phyloP scores from a whole-genome alignment of 2,113 vertebrate species.

The Pygoscelis adeliae region DNA sequence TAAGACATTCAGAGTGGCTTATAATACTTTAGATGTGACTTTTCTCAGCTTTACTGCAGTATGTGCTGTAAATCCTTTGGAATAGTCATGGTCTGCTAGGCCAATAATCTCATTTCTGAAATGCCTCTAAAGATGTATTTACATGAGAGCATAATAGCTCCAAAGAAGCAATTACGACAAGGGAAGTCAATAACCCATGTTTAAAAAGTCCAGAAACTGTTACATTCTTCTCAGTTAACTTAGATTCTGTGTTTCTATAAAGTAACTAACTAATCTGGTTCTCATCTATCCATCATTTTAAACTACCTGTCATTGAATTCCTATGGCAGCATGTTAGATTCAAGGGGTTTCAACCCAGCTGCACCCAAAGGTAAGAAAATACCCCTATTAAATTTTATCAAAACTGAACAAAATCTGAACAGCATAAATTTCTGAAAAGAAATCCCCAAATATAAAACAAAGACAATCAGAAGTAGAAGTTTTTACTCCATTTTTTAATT shows the following conservation, averaged over 20 bases:
- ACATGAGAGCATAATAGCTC: slow-evolving; percentile 16
- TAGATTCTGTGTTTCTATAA: background rate
- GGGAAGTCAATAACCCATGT: slow-evolving; percentile 11
- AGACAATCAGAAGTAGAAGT: background rate
- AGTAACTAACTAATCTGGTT: background rate
- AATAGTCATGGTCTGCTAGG: slow-evolving; percentile 7
- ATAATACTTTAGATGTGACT: background rate
- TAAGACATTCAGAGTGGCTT: background rate
- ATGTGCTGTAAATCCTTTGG: slow-evolving; percentile 13
- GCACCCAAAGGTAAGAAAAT: background rate
- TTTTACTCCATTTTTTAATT: background rate
- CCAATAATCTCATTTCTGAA: slow-evolving; percentile 56
- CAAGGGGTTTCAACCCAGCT: background rate
- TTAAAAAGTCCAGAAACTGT: background rate
- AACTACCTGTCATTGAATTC: background rate
- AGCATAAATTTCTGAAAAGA: background rate
- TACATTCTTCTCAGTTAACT: background rate
- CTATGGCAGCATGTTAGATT: background rate
- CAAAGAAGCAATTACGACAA: slow-evolving; percentile 41
- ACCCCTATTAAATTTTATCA: background rate
- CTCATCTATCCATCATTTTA: background rate
- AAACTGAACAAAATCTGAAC: background rate
- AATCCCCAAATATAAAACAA: background rate
- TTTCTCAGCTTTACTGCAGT: slow-evolving; percentile 12
- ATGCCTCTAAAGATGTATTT: slow-evolving; percentile 45